Evolutionary conservation across 2,113 vertebrate genomes (phyloP).

Genomic region (Cygnus buccinator): DNA sequence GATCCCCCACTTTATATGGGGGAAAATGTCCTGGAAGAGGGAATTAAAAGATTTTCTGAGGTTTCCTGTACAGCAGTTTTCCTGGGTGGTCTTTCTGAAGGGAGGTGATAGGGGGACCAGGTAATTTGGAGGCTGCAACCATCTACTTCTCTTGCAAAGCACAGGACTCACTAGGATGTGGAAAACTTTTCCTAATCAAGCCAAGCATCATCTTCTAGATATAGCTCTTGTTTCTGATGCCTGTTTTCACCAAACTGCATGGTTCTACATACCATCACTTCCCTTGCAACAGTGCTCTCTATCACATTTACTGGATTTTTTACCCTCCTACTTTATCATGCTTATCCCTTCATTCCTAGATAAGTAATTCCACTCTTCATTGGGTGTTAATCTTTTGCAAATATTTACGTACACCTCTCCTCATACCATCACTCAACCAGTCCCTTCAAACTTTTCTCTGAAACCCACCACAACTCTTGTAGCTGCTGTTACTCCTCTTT

Average conservation of each 20-base stretch:
- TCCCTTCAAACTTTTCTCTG: neutral
- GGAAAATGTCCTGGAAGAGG: neutral
- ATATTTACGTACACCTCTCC: neutral
- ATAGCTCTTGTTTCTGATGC: neutral
- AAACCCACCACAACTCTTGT: neutral
- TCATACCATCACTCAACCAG: neutral
- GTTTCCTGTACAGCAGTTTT: neutral
- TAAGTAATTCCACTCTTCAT: slow-evolving; percentile 38
- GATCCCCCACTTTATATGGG: neutral
- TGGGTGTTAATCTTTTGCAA: neutral
- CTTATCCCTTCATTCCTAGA: neutral
- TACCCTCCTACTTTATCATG: neutral
- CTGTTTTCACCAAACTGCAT: neutral
- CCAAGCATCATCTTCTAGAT: neutral
- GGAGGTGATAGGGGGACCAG: neutral
- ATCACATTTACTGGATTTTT: neutral
- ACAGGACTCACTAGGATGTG: neutral
- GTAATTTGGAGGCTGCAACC: neutral
- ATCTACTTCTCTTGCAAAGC: neutral
- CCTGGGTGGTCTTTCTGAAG: neutral
- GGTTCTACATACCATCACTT: neutral
- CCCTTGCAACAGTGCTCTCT: neutral
- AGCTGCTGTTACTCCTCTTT: neutral
- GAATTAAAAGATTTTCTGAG: neutral
- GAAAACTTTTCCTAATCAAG: neutral